phyloP scores from a whole-genome alignment of 2,888 invertebrate species.

The Meghimatium bilineatum region DNA sequence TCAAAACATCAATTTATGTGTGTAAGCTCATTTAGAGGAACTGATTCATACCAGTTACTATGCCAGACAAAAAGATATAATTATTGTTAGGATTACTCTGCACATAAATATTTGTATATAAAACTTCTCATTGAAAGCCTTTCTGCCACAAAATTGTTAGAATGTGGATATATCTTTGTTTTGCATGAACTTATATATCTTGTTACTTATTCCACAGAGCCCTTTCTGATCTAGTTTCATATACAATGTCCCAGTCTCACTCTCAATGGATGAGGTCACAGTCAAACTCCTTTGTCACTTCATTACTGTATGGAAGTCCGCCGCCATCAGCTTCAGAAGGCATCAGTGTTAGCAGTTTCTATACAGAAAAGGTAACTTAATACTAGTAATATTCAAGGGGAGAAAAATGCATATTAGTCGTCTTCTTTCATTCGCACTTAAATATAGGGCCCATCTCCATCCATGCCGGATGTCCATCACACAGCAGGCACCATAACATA shows the following conservation, averaged over 20 bases:
- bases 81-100: too few relatives aligned
- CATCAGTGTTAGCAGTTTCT: slow-evolving; percentile 80
- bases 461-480: too few relatives aligned
- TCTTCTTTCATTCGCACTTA: too few relatives aligned
- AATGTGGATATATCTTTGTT: background rate
- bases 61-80: too few relatives aligned
- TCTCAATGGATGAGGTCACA: slow-evolving; percentile 60
- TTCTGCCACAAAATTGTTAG: background rate
- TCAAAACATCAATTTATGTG: too few relatives aligned
- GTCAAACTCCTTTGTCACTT: slow-evolving; percentile 41
- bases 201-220: slow-evolving; percentile 78
- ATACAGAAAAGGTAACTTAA: slow-evolving; percentile 62
- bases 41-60: too few relatives aligned
- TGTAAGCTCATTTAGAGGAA: too few relatives aligned
- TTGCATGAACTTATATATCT: background rate
- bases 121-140: background rate
- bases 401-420: background rate
- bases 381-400: background rate
- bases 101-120: too few relatives aligned
- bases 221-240: slow-evolving; percentile 84
- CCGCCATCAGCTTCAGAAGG: slow-evolving; percentile 71
- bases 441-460: too few relatives aligned
- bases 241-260: slow-evolving; percentile 59
- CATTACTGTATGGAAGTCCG: slow-evolving; percentile 74
- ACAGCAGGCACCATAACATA: too few relatives aligned